Evolutionary conservation across 2,888 invertebrate species (phyloP).

Genomic region (Amitus sp.): DNA sequence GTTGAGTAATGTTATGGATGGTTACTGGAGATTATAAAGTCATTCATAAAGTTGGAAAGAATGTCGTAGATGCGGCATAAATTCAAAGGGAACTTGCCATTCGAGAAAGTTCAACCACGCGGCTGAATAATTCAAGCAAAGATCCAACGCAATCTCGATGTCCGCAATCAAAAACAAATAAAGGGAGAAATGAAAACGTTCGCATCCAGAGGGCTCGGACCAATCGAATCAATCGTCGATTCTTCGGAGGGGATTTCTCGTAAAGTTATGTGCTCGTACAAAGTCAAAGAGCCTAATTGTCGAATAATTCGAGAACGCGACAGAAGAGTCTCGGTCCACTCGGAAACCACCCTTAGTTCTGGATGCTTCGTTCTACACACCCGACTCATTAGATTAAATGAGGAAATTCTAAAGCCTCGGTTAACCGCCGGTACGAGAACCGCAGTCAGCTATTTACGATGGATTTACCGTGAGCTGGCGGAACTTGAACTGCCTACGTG

Average conservation of each 20-base stretch:
- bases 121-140: background rate
- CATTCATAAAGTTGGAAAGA: slow-evolving; percentile 32
- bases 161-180: background rate
- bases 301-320: background rate
- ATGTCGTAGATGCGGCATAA: slow-evolving; percentile 33
- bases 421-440: slow-evolving; percentile 39
- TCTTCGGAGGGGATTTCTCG: background rate
- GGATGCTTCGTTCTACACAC: slow-evolving; percentile 23
- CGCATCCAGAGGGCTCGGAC: too few relatives aligned
- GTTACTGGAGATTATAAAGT: slow-evolving; percentile 35
- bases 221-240: background rate
- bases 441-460: slow-evolving; percentile 42
- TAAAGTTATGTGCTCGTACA: too few relatives aligned
- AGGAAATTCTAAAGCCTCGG: slow-evolving; percentile 41
- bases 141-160: background rate
- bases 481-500: slow-evolving; percentile 36
- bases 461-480: slow-evolving; percentile 38
- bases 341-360: slow-evolving; percentile 16
- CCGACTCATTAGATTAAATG: slow-evolving; percentile 40
- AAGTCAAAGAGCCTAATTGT: background rate
- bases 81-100: slow-evolving; percentile 34
- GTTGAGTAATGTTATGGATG: slow-evolving; percentile 36
- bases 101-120: slow-evolving; percentile 5
- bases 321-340: background rate
- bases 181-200: background rate